These are phyloP conservation scores for Sapayoa aenigma DNA, from an alignment of 2,113 vertebrate genomes.

Conservation along the genomic window DNA sequence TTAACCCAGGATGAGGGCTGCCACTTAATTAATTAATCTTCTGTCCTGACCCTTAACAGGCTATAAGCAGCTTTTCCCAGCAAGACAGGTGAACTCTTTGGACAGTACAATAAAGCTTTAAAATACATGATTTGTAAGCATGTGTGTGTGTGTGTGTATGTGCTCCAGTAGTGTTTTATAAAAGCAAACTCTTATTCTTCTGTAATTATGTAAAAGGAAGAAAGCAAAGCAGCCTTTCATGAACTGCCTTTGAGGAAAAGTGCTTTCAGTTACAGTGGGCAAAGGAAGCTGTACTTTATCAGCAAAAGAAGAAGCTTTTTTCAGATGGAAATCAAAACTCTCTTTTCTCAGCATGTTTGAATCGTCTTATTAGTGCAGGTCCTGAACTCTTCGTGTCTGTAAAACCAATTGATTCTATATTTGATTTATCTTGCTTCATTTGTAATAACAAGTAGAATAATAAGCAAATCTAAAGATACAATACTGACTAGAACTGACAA, in stretches of 20 bases:
- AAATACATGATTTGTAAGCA: not conserved
- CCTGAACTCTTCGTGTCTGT: not conserved
- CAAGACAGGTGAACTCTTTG: conserved; percentile 16
- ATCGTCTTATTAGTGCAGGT: not conserved
- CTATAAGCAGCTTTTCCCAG: conserved; percentile 58
- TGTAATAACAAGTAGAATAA: not conserved
- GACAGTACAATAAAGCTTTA: not conserved
- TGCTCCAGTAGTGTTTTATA: not conserved
- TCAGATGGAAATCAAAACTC: not conserved
- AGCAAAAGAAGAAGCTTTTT: not conserved
- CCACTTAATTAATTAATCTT: conserved; percentile 55
- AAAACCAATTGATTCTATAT: not conserved
- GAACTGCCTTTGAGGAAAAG: not conserved
- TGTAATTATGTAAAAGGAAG: not conserved
- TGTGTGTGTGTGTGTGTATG: not conserved
- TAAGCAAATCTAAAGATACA: conserved; percentile 6
- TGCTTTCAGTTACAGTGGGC: not conserved
- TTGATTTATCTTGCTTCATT: not conserved
- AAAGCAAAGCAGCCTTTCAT: not conserved
- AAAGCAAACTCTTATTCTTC: not conserved
- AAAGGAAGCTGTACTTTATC: not conserved
- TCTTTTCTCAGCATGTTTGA: not conserved
- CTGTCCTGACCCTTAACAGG: conserved; percentile 22
- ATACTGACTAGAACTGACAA: not conserved
- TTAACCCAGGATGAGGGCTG: not conserved